phyloP scores from a whole-genome alignment of 2,113 vertebrate species.

The Casuarius casuarius region DNA sequence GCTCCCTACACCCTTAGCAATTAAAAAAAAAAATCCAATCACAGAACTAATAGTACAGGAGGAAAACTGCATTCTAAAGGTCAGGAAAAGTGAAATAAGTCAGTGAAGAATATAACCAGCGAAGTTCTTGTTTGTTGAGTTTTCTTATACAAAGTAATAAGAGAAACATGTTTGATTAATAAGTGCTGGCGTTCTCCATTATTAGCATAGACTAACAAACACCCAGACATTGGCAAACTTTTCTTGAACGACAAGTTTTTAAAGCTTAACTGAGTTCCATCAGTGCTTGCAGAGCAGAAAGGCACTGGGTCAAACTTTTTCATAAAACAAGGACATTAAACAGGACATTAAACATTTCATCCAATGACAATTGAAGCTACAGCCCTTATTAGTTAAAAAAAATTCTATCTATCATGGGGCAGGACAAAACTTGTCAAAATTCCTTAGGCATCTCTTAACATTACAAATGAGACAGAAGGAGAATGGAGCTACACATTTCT shows the following conservation, averaged over 20 bases:
- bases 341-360: background rate
- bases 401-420: background rate
- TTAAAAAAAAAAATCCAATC: background rate
- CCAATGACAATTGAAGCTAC: background rate
- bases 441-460: background rate
- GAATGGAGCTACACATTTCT: background rate
- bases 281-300: background rate
- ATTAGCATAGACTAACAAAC: background rate
- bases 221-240: background rate
- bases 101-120: background rate
- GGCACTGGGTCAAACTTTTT: background rate
- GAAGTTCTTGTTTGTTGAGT: background rate
- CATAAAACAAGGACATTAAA: background rate
- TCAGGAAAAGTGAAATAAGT: background rate
- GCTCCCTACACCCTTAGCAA: background rate
- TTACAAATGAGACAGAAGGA: background rate
- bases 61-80: background rate
- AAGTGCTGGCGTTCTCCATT: background rate
- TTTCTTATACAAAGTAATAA: background rate
- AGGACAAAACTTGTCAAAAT: conserved; percentile 45
- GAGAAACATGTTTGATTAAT: background rate
- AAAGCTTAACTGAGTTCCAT: background rate
- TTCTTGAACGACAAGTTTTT: background rate
- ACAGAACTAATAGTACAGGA: background rate
- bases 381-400: background rate